phyloP scores from a whole-genome alignment of 2,113 vertebrate genomes.

The Anhinga rufa region DNA sequence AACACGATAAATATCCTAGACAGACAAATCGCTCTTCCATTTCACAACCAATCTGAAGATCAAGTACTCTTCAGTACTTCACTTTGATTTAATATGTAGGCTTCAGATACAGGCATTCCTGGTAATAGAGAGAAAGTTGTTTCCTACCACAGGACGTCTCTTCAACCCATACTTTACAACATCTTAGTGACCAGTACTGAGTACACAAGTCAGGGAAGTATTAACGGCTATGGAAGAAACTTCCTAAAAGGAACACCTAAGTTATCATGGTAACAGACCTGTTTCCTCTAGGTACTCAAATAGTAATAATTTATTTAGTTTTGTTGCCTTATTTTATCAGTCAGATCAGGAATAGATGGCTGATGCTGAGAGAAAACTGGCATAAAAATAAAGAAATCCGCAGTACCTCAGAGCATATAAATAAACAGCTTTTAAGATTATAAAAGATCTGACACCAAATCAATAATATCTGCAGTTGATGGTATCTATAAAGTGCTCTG shows the following conservation, averaged over 20 bases:
- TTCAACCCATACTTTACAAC: background rate
- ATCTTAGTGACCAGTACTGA: background rate
- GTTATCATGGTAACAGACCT: background rate
- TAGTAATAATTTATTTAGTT: background rate
- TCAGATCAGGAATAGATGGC: background rate
- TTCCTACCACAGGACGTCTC: background rate
- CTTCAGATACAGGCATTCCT: background rate
- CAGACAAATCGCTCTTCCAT: background rate
- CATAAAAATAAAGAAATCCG: background rate
- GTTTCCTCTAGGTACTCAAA: background rate
- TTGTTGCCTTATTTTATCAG: background rate
- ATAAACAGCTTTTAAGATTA: background rate
- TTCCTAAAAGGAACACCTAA: background rate
- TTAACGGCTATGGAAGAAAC: background rate
- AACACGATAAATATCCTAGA: background rate
- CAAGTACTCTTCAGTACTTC: background rate
- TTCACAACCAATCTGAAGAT: background rate
- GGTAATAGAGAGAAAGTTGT: background rate
- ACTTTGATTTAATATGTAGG: background rate
- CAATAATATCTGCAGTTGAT: background rate
- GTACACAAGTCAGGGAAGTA: background rate
- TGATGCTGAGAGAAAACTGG: background rate
- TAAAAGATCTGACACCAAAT: background rate
- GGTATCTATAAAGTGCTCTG: background rate
- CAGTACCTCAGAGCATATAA: background rate